phyloP scores from a whole-genome alignment of 2,888 invertebrate genomes.

The Craniophora ligustri region DNA sequence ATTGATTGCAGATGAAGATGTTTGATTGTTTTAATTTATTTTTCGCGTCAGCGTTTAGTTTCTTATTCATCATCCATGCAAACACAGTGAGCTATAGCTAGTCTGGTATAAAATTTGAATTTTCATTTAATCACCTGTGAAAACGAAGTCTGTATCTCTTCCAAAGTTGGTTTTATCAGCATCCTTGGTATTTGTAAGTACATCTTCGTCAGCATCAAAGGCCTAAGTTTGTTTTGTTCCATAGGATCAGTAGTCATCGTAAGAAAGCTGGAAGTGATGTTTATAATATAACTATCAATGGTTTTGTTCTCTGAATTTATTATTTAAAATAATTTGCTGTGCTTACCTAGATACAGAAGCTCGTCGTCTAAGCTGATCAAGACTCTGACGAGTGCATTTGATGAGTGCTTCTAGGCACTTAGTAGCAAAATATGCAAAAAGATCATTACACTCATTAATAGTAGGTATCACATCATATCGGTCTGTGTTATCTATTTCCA shows the following conservation, averaged over 20 bases:
- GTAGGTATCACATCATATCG: constrained; percentile 88
- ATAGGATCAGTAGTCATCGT: constrained; percentile 84
- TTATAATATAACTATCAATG: too few relatives aligned
- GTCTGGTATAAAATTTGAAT: too few relatives aligned
- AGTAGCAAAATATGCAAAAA: constrained; percentile 94
- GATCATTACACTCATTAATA: constrained; percentile 93
- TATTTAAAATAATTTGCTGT: background rate
- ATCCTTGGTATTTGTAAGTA: constrained; percentile 90
- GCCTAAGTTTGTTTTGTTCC: constrained; percentile 82
- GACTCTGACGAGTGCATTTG: constrained; percentile 91
- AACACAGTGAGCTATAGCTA: too few relatives aligned
- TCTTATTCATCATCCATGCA: too few relatives aligned
- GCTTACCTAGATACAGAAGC: constrained; percentile 83
- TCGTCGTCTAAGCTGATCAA: constrained; percentile 91
- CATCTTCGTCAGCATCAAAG: constrained; percentile 90
- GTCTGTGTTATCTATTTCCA: constrained; percentile 90
- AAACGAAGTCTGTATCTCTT: constrained; percentile 92
- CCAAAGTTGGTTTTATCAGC: constrained; percentile 89
- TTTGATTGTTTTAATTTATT: too few relatives aligned
- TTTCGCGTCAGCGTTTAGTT: too few relatives aligned
- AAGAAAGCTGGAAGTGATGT: constrained; percentile 77
- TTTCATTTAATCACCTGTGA: constrained; percentile 82
- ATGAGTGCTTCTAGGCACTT: constrained; percentile 92
- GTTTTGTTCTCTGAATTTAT: background rate
- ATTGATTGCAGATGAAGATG: too few relatives aligned